These are phyloP conservation scores for Furcifer pardalis DNA, from an alignment of 2,797 vertebrate genomes.

Conservation along the genomic window DNA sequence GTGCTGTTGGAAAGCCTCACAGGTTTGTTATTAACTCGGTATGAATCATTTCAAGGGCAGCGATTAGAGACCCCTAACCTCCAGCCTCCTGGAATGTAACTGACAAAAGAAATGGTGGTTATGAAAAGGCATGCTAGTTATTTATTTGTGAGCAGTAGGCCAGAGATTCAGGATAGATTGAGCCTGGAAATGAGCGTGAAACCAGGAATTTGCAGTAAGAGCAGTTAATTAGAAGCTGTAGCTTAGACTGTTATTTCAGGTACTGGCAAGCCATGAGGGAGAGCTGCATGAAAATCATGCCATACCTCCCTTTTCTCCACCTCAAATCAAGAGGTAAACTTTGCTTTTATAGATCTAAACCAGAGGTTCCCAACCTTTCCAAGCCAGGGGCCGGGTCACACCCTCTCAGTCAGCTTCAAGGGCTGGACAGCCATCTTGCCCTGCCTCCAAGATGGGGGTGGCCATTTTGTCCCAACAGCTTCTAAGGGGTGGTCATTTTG, in stretches of 20 bases:
- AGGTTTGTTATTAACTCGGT: conserved; percentile 18
- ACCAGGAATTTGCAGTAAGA: background rate
- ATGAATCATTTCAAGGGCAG: background rate
- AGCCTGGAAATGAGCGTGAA: background rate
- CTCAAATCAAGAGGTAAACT: too few relatives aligned
- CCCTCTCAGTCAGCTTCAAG: too few relatives aligned
- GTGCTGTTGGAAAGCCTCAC: background rate
- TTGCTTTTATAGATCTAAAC: background rate
- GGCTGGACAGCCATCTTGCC: too few relatives aligned
- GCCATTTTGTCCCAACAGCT: too few relatives aligned
- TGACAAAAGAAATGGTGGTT: background rate
- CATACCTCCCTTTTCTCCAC: background rate
- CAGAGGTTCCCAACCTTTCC: too few relatives aligned
- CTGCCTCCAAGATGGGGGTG: too few relatives aligned
- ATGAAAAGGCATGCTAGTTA: background rate
- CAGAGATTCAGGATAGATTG: background rate
- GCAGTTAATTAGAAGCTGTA: background rate
- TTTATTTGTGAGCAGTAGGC: background rate
- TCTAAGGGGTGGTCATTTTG: too few relatives aligned
- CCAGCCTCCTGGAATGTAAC: background rate
- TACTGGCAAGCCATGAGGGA: background rate
- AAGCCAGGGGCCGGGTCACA: too few relatives aligned
- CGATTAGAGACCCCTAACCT: background rate
- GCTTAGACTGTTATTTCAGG: background rate
- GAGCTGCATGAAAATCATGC: background rate